Conservation (phyloP, 2,888 invertebrate genomes). For the Danaus chrysippus region DNA sequence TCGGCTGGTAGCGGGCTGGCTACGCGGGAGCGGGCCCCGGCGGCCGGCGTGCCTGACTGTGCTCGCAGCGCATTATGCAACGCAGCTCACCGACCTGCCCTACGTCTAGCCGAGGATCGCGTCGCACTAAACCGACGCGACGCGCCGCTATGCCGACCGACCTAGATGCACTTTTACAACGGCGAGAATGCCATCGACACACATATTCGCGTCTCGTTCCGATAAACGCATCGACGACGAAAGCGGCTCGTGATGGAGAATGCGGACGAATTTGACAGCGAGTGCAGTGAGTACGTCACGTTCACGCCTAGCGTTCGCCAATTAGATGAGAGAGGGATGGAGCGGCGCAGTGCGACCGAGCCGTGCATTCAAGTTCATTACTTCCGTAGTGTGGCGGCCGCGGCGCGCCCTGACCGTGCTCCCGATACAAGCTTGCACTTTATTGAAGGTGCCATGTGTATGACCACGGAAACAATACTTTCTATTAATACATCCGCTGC, state of each 20-base stretch:
- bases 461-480: conserved; percentile 21
- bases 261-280: conserved; percentile 76
- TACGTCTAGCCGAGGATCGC: conserved; percentile 68
- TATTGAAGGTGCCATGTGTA: conserved; percentile 41
- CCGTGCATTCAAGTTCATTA: conserved; percentile 79
- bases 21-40: conserved; percentile 35
- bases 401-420: conserved; percentile 67
- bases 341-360: conserved; percentile 59
- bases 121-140: conserved; percentile 62
- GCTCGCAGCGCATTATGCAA: conserved; percentile 69
- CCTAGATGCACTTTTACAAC: conserved; percentile 78
- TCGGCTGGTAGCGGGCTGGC: conserved; percentile 36
- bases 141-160: conserved; percentile 69
- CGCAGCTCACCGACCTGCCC: conserved; percentile 68
- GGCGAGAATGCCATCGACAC: conserved; percentile 76
- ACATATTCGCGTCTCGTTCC: conserved; percentile 79
- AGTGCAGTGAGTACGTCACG: conserved; percentile 74
- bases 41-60: conserved; percentile 51
- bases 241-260: conserved; percentile 77
- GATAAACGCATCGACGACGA: conserved; percentile 78
- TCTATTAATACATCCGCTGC: conserved; percentile 13
- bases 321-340: conserved; percentile 64
- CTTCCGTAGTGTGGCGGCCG: conserved; percentile 72
- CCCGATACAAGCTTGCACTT: conserved; percentile 48
- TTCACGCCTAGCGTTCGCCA: conserved; percentile 62